Conservation (phyloP, 2,888 invertebrate genomes). For the Himalopsyche kuldschensis region DNA sequence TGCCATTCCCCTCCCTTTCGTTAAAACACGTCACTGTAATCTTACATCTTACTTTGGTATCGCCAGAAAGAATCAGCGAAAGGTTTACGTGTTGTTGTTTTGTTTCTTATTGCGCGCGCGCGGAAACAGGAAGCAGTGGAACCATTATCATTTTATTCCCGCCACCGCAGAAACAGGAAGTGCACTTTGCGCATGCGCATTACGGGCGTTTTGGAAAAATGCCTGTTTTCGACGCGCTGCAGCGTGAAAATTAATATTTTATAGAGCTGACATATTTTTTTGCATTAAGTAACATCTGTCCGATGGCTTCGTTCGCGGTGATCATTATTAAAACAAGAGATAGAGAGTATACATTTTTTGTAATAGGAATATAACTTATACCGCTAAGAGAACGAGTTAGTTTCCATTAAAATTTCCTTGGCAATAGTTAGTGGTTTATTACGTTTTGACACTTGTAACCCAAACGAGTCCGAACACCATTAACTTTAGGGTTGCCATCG, state of each 20-base stretch:
- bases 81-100: background rate
- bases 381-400: no score
- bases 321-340: no score
- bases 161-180: conserved; percentile 13
- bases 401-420: no score
- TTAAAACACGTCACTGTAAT: background rate
- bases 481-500: no score
- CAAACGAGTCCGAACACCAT: no score
- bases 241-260: background rate
- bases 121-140: background rate
- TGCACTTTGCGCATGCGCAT: conserved; percentile 17
- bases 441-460: no score
- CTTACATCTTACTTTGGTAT: background rate
- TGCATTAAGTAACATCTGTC: background rate
- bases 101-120: background rate
- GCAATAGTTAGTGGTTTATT: no score
- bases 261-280: background rate
- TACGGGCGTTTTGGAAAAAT: background rate
- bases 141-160: background rate
- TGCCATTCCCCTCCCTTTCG: background rate
- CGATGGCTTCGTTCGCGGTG: background rate
- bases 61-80: background rate
- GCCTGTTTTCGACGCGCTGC: background rate
- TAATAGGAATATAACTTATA: no score
- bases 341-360: no score